Evolutionary conservation across 2,888 invertebrate genomes (phyloP), one percentile per base, ranked within the genome.

Genomic region (Endotricha flammealis): DNA sequence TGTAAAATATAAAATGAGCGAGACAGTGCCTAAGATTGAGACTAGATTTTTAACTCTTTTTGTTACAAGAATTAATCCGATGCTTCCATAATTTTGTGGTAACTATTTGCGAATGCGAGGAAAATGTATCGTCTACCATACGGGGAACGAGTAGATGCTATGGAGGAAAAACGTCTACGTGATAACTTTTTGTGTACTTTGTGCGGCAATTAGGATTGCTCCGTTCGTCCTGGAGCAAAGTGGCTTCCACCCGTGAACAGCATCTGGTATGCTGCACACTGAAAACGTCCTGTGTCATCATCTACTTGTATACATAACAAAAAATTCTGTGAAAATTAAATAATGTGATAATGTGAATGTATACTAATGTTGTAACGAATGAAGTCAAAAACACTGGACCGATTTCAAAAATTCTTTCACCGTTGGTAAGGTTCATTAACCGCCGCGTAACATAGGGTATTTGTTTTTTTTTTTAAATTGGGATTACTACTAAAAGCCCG

Each of bases 71-170:
- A n/a, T n/a, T n/a, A n/a, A n/a, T n/a, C n/a, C n/a, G n/a, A n/a
- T n/a, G n/a, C n/a, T n/a, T n/a, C n/a, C n/a, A n/a, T n/a, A n/a
- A n/a, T n/a, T n/a, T n/a, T n/a, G n/a, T n/a, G n/a, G n/a, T n/a
- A n/a, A n/a, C n/a, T n/a, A n/a, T n/a, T n/a, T n/a, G n/a, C n/a
- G 6, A 20, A 4, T 4, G 4, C 16, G 4, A 6, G 4, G 6
- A 3, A 16, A n/a, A 87, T 87, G 87, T 87, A 86, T 53, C 83
- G 87, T 12, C 55, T 87, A 60, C 86, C 86, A 0, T 71, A 71
- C 30, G 85, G 79, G 25, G 87, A 87, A 52, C 68, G 81, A 48
- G 71, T 80, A 23, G 87, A 87, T 46, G 85, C 86, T 1, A 63
- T 76, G 64, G 87, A 87, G 51, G 86, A 87, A 47, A 85, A 86